These are phyloP conservation scores for Schizopygopsis malacanthus DNA, from an alignment of 2,797 vertebrate species.

Conservation along the genomic window DNA sequence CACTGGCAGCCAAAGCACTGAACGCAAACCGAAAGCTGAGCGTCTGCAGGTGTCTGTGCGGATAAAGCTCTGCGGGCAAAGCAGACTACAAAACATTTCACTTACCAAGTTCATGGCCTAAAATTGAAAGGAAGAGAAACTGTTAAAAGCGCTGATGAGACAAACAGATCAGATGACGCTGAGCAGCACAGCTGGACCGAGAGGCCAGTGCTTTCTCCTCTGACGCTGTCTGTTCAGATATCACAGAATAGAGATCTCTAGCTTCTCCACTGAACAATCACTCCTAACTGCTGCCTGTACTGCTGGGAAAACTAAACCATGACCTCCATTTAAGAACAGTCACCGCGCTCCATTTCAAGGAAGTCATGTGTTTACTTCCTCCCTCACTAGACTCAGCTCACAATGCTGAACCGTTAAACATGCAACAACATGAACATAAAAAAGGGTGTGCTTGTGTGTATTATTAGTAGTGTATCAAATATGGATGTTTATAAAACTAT, in stretches of 20 bases:
- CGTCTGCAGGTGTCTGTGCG: slow-evolving; percentile 48
- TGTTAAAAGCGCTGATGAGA: slow-evolving; percentile 70
- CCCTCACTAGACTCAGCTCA: not conserved
- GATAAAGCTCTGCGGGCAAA: slow-evolving; percentile 72
- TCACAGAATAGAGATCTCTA: not conserved
- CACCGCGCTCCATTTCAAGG: not conserved
- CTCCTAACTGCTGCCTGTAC: not conserved
- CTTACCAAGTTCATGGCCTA: slow-evolving; percentile 89
- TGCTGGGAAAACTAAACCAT: not conserved
- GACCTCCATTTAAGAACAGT: not conserved
- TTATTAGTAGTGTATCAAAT: not conserved
- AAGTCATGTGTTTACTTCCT: slow-evolving; percentile 12
- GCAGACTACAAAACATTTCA: slow-evolving; percentile 70
- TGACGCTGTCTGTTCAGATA: not conserved
- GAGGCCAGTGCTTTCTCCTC: not conserved
- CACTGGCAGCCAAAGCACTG: slow-evolving; percentile 38
- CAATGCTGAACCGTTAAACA: not conserved
- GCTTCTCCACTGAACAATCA: not conserved
- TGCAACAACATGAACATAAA: not conserved
- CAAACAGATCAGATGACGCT: slow-evolving; percentile 37
- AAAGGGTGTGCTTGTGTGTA: not conserved
- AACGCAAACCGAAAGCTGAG: slow-evolving; percentile 40
- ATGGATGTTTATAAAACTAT: not conserved
- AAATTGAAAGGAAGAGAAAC: slow-evolving; percentile 74
- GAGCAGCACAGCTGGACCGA: not conserved